Base-by-base conservation (phyloP, 1,140 invertebrate genomes). In the Zaprionus taronus region DNA sequence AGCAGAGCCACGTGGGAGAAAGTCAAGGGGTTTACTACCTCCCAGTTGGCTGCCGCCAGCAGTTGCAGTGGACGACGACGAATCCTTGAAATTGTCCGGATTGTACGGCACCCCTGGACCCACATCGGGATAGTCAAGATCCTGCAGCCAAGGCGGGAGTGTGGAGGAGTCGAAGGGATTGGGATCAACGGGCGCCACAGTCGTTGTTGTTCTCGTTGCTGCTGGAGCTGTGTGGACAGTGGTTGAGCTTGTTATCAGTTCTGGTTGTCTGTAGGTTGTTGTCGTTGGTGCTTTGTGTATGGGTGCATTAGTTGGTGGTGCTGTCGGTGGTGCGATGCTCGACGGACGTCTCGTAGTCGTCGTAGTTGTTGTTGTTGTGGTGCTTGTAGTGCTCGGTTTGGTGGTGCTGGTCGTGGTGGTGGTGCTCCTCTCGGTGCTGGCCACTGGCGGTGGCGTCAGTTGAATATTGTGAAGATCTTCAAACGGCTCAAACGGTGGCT, bases 61-160 rank as follows among this genome's bases (percentile, higher is more conserved):
- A 34, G 31, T 34, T 34, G 15, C 60, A 36, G 15, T 17, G 1
- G 20, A 44, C 6, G 28, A 36, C 1, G 72, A 26, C 2, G 63
- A 9, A 7, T 74, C 80, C 67, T 79, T 77, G 38, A 80, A 90
- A 56, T 90, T 91, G 24, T 86, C 79, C 34, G 89, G 89, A 47
- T 91, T 77, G 24, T 89, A 92, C 20, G 91, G 89, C 5, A 92
- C 91, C 6, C 91, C 91, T 14, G 91, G 91, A 34, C 81, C 91
- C n/a, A 92, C 77, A 78, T 92, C 91, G n/a, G 91, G 83, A 72
- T 92, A 92, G 62, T 92, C 91, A 31, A 92, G 92, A 66, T 89
- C 91, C 6, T 67, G 58, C 63, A 92, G 66, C 91, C 91, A 92
- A 5, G 91, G 57, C n/a, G 91, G 91, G 20, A 92, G 62, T 0